These are phyloP conservation scores for Pituophis catenifer DNA, from an alignment of 2,113 vertebrate species.

Conservation along the genomic window DNA sequence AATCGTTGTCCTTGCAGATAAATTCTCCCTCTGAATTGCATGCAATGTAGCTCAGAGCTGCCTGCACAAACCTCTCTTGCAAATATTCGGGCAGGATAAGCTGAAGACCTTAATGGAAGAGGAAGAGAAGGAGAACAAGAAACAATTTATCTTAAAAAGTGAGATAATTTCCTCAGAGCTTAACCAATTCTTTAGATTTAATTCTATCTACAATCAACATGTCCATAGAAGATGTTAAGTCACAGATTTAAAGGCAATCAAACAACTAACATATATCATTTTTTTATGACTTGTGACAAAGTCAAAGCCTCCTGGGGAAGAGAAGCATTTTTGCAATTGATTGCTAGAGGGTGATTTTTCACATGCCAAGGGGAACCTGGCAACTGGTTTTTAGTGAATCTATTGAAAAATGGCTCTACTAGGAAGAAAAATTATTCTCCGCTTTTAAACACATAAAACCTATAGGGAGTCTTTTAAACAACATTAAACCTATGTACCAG, in stretches of 20 bases:
- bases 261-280: not conserved
- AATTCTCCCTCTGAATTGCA: constrained; percentile 96
- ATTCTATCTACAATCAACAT: not conserved
- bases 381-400: not conserved
- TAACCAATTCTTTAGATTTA: not conserved
- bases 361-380: not conserved
- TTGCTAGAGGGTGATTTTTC: not conserved
- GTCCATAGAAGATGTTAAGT: not conserved
- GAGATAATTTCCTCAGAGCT: not conserved
- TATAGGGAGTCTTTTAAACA: not conserved
- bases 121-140: constrained; percentile 7
- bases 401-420: not conserved
- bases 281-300: not conserved
- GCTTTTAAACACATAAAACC: not conserved
- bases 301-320: not conserved
- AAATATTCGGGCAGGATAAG: constrained; percentile 92
- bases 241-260: not conserved
- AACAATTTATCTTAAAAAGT: not conserved
- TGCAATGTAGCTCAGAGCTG: constrained; percentile 93
- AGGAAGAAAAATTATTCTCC: not conserved
- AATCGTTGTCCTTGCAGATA: constrained; percentile 91
- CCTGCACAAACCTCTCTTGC: constrained; percentile 89
- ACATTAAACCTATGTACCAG: not conserved
- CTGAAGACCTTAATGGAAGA: constrained; percentile 80
- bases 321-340: not conserved